These are phyloP conservation scores for Acromyrmex echinatior DNA, from an alignment of 1,140 invertebrate species.

Conservation along the genomic window DNA sequence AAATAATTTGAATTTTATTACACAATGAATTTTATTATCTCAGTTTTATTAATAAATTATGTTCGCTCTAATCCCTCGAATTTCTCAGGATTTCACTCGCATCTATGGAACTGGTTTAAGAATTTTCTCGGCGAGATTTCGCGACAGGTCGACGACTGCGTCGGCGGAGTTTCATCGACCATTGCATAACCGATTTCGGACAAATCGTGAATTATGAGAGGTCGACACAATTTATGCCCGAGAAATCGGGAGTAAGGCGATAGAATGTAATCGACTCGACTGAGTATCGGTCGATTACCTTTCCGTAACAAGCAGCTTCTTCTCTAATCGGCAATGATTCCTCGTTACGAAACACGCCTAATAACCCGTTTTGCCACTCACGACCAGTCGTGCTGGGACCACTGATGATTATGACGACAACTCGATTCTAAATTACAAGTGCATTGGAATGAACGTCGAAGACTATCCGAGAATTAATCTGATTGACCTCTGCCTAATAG, in stretches of 20 bases:
- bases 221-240: conserved; percentile 11
- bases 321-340: conserved; percentile 71
- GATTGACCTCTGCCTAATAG: conserved; percentile 69
- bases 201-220: conserved; percentile 35
- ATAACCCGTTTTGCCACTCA: conserved; percentile 69
- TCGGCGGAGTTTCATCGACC: conserved; percentile 28
- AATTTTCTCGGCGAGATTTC: not conserved
- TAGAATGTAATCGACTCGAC: conserved; percentile 48
- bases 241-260: conserved; percentile 58
- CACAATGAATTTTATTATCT: not conserved
- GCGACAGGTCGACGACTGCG: conserved; percentile 32
- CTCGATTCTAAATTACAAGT: conserved; percentile 73
- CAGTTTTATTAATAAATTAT: not conserved
- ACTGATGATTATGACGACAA: conserved; percentile 61
- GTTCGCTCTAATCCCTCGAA: not conserved
- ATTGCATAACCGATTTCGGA: conserved; percentile 28
- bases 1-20: not conserved
- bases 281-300: conserved; percentile 71
- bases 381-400: conserved; percentile 68
- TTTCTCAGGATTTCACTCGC: conserved; percentile 20
- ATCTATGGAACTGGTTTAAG: not conserved
- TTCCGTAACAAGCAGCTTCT: conserved; percentile 61
- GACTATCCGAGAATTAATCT: conserved; percentile 57
- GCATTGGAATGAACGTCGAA: conserved; percentile 47
- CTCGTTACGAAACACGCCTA: conserved; percentile 70